A percentile compares a stretch with the other conserved stretches of the same genome.
These are phyloP conservation scores for Abrostola triplasia DNA, from an alignment of 2,888 invertebrate genomes.

Conservation along the genomic window DNA sequence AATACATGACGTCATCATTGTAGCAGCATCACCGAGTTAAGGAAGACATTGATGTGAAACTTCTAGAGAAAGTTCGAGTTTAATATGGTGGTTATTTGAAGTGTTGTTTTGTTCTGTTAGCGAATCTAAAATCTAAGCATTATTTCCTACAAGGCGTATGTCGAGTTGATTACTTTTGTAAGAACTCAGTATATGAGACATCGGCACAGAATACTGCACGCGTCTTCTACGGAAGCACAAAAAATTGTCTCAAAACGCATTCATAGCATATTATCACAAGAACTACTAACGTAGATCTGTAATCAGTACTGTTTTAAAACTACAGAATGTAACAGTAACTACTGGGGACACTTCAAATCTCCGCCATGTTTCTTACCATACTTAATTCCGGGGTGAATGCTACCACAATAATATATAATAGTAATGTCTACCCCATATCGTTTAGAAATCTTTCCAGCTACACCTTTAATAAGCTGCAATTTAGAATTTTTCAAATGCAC, in stretches of 20 bases:
- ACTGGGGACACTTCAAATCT: neutral
- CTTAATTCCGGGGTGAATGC: conserved; percentile 64
- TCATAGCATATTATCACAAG: neutral
- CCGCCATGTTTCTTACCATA: conserved; percentile 11
- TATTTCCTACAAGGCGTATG: neutral
- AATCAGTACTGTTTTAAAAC: conserved; percentile 2
- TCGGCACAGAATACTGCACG: neutral
- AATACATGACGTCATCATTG: conserved; percentile 70
- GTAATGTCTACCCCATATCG: conserved; percentile 58
- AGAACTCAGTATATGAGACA: neutral
- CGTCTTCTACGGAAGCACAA: conserved; percentile 3
- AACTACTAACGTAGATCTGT: neutral
- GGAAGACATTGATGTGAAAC: conserved; percentile 57
- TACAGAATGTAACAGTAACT: neutral
- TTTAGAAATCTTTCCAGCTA: conserved; percentile 31
- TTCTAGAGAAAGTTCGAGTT: neutral
- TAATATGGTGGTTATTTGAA: neutral
- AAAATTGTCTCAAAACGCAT: neutral
- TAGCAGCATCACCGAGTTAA: conserved; percentile 73
- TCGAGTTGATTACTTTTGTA: neutral
- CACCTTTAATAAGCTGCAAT: conserved; percentile 43
- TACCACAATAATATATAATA: conserved; percentile 74
- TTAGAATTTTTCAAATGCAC: conserved; percentile 49
- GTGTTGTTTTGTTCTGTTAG: neutral
- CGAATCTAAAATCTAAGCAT: neutral